These are phyloP conservation scores for Tretioscincus oriximinensis DNA, from an alignment of 2,113 vertebrate genomes.

Conservation along the genomic window DNA sequence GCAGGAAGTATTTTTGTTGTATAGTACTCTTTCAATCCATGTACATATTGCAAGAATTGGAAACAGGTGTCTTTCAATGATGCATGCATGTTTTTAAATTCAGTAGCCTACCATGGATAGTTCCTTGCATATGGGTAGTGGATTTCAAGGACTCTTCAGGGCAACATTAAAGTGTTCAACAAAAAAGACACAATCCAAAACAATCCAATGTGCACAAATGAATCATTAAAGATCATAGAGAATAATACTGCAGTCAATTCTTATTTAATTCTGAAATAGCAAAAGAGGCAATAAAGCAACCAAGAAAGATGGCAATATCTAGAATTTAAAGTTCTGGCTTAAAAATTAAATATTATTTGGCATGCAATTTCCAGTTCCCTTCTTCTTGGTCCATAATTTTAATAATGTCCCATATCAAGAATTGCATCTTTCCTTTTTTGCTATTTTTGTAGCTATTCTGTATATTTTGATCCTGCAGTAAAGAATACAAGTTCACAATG, in stretches of 20 bases:
- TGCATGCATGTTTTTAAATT: conserved; percentile 43
- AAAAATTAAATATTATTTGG: background rate
- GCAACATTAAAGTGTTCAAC: conserved; percentile 32
- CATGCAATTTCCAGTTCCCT: conserved; percentile 9
- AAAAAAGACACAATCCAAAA: conserved; percentile 47
- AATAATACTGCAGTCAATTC: background rate
- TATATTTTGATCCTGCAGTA: conserved; percentile 65
- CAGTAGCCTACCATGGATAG: conserved; percentile 46
- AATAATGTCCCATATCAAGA: background rate
- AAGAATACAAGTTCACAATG: conserved; percentile 67
- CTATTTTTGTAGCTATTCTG: conserved; percentile 55
- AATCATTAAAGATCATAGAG: conserved; percentile 14
- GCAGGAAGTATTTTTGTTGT: conserved; percentile 8
- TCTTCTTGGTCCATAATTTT: conserved; percentile 45
- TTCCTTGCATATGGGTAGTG: conserved; percentile 42
- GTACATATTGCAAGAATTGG: conserved; percentile 32
- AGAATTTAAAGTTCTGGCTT: background rate
- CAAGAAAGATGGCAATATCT: background rate
- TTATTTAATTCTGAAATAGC: background rate
- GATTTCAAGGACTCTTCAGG: conserved; percentile 41
- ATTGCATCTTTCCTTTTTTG: conserved; percentile 22
- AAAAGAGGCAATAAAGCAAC: background rate
- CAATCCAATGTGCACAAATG: conserved; percentile 45
- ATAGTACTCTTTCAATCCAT: conserved; percentile 47
- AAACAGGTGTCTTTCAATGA: conserved; percentile 41